A percentile compares a stretch with the other conserved stretches of the same genome.
phyloP scores from a whole-genome alignment of 2,113 vertebrate genomes.

The Microcebus murinus region DNA sequence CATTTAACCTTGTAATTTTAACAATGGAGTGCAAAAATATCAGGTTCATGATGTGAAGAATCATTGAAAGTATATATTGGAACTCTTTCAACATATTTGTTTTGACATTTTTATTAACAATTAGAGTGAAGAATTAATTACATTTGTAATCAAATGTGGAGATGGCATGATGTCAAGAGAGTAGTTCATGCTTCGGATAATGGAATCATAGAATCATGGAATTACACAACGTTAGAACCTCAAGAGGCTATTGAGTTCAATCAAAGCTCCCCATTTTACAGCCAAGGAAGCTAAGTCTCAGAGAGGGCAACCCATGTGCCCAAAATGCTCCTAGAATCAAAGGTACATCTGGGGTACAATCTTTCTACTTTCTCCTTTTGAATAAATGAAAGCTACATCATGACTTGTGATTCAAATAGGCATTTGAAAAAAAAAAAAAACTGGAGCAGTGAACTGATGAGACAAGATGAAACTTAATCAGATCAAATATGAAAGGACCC shows the following conservation, averaged over 20 bases:
- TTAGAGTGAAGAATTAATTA: slow-evolving; percentile 63
- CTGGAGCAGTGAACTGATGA: slow-evolving; percentile 51
- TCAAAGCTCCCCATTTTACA: background rate
- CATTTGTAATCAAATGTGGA: slow-evolving; percentile 64
- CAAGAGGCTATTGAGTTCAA: background rate
- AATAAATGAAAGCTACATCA: slow-evolving; percentile 14
- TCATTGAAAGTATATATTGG: slow-evolving; percentile 7
- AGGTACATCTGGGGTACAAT: background rate
- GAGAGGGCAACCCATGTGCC: background rate
- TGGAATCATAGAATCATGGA: background rate
- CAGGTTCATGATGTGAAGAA: background rate
- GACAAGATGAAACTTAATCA: slow-evolving; percentile 69
- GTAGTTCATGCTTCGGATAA: background rate
- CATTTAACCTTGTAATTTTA: slow-evolving; percentile 56
- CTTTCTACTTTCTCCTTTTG: slow-evolving; percentile 18
- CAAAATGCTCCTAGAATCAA: background rate
- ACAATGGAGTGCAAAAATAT: slow-evolving; percentile 35
- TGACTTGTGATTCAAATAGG: slow-evolving; percentile 32
- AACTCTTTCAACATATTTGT: slow-evolving; percentile 45
- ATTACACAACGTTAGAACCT: background rate
- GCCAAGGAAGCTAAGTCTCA: background rate
- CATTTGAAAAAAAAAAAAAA: background rate
- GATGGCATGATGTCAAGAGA: background rate
- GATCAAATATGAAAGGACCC: slow-evolving; percentile 59
- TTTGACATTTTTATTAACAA: slow-evolving; percentile 75